Evolutionary conservation across 2,113 vertebrate genomes (phyloP).

Genomic region (Phrynosoma blainvillii): DNA sequence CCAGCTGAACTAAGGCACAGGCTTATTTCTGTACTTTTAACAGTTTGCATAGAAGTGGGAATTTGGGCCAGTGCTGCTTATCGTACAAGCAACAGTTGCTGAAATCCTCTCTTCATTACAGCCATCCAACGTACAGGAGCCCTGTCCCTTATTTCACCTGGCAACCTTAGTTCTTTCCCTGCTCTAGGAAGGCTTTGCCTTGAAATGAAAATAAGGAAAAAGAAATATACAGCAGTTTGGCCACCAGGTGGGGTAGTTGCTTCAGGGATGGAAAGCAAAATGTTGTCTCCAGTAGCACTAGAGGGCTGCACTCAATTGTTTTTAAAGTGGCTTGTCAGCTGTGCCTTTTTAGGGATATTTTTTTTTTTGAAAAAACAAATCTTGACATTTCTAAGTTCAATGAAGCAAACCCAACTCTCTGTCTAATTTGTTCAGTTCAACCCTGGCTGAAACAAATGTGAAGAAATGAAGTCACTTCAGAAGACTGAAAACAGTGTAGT

Average conservation of each 20-base stretch:
- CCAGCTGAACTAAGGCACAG: too few species aligned
- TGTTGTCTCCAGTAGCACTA: slow-evolving; percentile 18
- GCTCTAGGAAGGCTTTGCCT: not conserved
- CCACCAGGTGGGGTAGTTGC: slow-evolving; percentile 65
- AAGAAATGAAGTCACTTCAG: slow-evolving; percentile 63
- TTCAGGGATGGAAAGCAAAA: slow-evolving; percentile 20
- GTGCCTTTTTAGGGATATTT: not conserved
- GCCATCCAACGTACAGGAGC: too few species aligned
- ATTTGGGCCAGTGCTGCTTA: too few species aligned
- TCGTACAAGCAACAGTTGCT: too few species aligned
- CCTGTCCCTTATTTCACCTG: too few species aligned
- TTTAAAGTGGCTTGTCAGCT: not conserved
- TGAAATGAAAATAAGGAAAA: not conserved
- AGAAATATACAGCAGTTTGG: not conserved
- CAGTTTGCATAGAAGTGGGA: too few species aligned
- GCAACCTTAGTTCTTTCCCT: not conserved
- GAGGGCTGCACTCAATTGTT: slow-evolving; percentile 53
- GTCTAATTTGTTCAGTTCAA: slow-evolving; percentile 56
- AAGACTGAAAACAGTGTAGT: slow-evolving; percentile 62
- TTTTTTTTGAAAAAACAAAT: slow-evolving; percentile 12
- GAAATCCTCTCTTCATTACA: too few species aligned
- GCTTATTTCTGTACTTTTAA: too few species aligned
- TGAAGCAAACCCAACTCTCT: slow-evolving; percentile 49
- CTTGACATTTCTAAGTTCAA: slow-evolving; percentile 46
- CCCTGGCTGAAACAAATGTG: slow-evolving; percentile 51